Evolutionary conservation across 2,888 invertebrate genomes (phyloP).

Genomic region (Xestia c-nigrum): DNA sequence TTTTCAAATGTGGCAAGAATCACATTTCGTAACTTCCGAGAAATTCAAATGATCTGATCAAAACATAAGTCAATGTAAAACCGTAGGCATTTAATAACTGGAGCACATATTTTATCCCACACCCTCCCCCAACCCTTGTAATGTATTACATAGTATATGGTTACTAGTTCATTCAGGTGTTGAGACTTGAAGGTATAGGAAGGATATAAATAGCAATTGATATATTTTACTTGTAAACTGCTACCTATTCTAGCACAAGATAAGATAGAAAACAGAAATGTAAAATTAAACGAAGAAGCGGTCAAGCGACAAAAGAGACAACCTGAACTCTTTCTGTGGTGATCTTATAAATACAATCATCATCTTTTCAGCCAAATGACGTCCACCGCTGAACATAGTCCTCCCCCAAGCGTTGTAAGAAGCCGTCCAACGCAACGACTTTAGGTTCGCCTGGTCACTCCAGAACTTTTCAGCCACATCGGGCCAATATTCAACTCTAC

Average conservation of each 20-base stretch:
- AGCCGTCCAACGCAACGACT: too few relatives aligned
- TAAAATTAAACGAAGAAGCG: background rate
- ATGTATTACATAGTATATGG: constrained; percentile 47
- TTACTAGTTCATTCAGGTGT: constrained; percentile 30
- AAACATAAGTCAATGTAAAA: constrained; percentile 6
- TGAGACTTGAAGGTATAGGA: background rate
- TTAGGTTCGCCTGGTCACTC: too few relatives aligned
- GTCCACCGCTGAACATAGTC: too few relatives aligned
- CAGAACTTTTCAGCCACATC: too few relatives aligned
- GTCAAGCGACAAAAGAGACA: background rate
- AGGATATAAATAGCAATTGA: background rate
- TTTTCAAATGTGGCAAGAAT: background rate
- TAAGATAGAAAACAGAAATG: background rate
- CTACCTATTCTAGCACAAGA: background rate
- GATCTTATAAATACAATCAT: background rate
- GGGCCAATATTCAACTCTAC: background rate
- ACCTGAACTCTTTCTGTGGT: background rate
- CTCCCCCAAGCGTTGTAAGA: too few relatives aligned
- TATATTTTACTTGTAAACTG: background rate
- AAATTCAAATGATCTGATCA: background rate
- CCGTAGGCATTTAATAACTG: constrained; percentile 3
- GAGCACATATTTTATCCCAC: constrained; percentile 37
- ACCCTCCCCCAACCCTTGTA: constrained; percentile 31
- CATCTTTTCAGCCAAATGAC: too few relatives aligned
- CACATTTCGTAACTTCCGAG: background rate